Evolutionary conservation across 1,140 invertebrate genomes (phyloP), one percentile per base, ranked within the genome.

Genomic region (Drosophila ohnishii): DNA sequence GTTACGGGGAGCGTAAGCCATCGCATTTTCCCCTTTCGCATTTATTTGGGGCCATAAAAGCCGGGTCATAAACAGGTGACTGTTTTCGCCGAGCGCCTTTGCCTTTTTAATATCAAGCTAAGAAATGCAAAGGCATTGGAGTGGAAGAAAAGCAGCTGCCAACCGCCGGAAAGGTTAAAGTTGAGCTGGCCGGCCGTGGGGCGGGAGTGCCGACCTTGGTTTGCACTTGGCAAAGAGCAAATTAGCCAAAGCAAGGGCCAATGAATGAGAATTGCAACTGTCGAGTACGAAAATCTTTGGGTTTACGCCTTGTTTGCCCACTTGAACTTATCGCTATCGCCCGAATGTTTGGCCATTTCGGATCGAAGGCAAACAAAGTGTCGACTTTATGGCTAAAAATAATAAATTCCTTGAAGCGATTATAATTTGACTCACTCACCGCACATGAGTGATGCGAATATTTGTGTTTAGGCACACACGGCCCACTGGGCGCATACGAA

Each of bases 401-500:
- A 71, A 32, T 60, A 73, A 47, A 55, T 73, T 73, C 40, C 50
- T 48, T 48, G 62, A 35, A 16, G 53, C 47, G 47, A 59, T 75
- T 75, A 66, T 66, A 67, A 35, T 30, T 67, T 42, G 55, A 75
- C 14, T 66, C 35, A 75, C 61, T 34, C 25, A 28, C 47, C 48
- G 53, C 65, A 66, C 56, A 66, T 78, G 75, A 82, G 62, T 75
- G 78, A 87, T 87, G 82, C 65, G 60, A 64, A 78, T 87, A 72
- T 82, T 82, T 83, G 70, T 76, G 67, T 48, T 73, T 35, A 25
- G 10, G 56, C 58, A 50, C 35, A 5, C 28, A n/a, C 40, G 45
- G 73, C 30, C 69, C 64, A 59, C 44, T 1, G 44, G 50, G 61
- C 83, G 83, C 61, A 87, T 86, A 67, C 83, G 71, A 77, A 66